These are phyloP conservation scores for Drosophila ogumai DNA, from an alignment of 1,140 invertebrate species.

Conservation along the genomic window DNA sequence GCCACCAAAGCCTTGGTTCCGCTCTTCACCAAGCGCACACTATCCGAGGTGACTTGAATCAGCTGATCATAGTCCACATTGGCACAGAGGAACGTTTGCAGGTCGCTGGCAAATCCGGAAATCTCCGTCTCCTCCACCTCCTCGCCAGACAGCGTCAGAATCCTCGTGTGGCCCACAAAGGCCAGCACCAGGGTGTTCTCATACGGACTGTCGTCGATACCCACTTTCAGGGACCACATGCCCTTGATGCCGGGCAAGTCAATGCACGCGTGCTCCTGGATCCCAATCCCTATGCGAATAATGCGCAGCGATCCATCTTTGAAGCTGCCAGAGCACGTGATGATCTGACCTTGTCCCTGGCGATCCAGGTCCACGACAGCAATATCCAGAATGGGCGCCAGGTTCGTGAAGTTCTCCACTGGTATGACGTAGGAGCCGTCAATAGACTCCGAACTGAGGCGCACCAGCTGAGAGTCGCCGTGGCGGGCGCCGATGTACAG, in stretches of 20 bases:
- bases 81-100: slow-evolving; percentile 96
- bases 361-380: slow-evolving; percentile 98
- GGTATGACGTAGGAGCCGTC: slow-evolving; percentile 95
- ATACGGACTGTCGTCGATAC: slow-evolving; percentile 85
- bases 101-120: slow-evolving; percentile 93
- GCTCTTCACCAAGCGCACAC: slow-evolving; percentile 89
- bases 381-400: slow-evolving; percentile 99
- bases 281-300: slow-evolving; percentile 98
- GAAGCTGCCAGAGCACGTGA: slow-evolving; percentile 98
- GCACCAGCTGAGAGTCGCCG: slow-evolving; percentile 98
- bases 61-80: slow-evolving; percentile 92
- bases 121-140: slow-evolving; percentile 99
- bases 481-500: slow-evolving; percentile 98
- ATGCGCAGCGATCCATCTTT: slow-evolving; percentile 99
- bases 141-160: slow-evolving; percentile 95
- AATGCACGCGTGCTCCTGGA: slow-evolving; percentile 98
- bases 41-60: slow-evolving; percentile 90
- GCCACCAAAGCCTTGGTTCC: slow-evolving; percentile 89
- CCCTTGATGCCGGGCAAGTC: slow-evolving; percentile 98
- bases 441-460: slow-evolving; percentile 94
- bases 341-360: slow-evolving; percentile 98
- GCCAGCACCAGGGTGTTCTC: slow-evolving; percentile 97
- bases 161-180: slow-evolving; percentile 97
- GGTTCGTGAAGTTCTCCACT: slow-evolving; percentile 98
- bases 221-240: slow-evolving; percentile 96